phyloP scores from a whole-genome alignment of 2,888 invertebrate genomes.

The Ichneumon xanthorius region DNA sequence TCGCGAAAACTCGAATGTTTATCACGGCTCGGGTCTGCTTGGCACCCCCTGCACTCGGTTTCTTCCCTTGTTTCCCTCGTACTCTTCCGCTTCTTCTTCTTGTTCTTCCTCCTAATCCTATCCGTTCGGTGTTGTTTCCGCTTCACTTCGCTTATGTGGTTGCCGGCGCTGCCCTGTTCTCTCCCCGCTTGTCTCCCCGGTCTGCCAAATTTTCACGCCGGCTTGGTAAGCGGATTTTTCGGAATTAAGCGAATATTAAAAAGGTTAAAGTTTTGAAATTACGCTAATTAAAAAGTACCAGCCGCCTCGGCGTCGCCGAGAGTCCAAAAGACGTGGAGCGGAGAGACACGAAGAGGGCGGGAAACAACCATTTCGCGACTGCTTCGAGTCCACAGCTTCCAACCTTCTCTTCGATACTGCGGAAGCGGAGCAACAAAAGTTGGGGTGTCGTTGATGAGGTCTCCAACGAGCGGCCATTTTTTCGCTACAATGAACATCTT shows the following conservation, averaged over 20 bases:
- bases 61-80: slow-evolving; percentile 37
- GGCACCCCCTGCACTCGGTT: slow-evolving; percentile 61
- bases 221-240: slow-evolving; percentile 7
- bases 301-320: background rate
- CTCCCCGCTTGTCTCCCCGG: background rate
- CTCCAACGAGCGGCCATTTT: background rate
- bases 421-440: background rate
- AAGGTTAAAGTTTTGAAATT: background rate
- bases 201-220: background rate
- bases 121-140: slow-evolving; percentile 17
- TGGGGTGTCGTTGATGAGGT: background rate
- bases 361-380: background rate
- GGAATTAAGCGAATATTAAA: slow-evolving; percentile 23
- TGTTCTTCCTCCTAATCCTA: slow-evolving; percentile 1
- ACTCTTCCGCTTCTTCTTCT: slow-evolving; percentile 11
- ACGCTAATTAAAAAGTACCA: slow-evolving; percentile 31
- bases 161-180: background rate
- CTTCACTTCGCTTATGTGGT: background rate
- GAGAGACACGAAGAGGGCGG: background rate
- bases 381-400: background rate
- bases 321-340: background rate
- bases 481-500: background rate
- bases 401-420: background rate
- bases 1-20: slow-evolving; percentile 77
- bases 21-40: slow-evolving; percentile 73